Base-by-base conservation (phyloP, 2,888 invertebrate genomes). In the Limenitis camilla region DNA sequence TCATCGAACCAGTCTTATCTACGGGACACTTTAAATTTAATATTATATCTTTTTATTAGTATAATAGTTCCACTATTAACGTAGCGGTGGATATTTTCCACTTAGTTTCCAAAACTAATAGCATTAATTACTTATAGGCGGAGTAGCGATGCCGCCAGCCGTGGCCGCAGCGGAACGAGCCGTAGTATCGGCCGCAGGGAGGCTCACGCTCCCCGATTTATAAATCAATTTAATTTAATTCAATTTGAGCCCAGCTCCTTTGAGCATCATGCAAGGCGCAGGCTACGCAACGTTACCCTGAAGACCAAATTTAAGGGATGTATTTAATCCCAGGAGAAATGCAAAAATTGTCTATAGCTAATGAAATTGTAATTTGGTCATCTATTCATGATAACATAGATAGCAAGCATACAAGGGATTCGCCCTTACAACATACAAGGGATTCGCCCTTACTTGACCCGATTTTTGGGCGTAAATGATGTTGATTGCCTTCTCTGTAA, bases 141-240 rank as follows among this genome's bases (percentile, higher is more conserved):
- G 61, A 62, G 61, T 60, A 75, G 69, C 45, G 45, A 45, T 36
- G 45, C 72, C 71, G n/a, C n/a, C n/a, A n/a, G n/a, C n/a, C n/a
- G n/a, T n/a, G n/a, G n/a, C n/a, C n/a, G 68, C 68, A 66, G 69
- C 68, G 72, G 73, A 80, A 73, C 74, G 75, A 69, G 54, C 60
- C 60, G 35, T 48, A 58, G n/a, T 58, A 58, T 9, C 35, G 35
- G 35, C 55, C 47, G 61, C 40, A 59, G 63, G 66, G 65, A 72
- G 72, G 69, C 68, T 75, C 77, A 75, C 79, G 79, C 71, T 77
- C 74, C 75, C 76, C 76, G 76, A 81, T 84, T n/a, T n/a, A n/a
- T n/a, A 86, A 86, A 86, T 86, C 86, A 87, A 86, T 86, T 87
- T 83, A 80, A 83, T 85, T 79, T 86, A 84, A 86, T 85, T 84